These are phyloP conservation scores for Monarcha castaneiventris DNA, from an alignment of 2,113 vertebrate species.

Conservation along the genomic window DNA sequence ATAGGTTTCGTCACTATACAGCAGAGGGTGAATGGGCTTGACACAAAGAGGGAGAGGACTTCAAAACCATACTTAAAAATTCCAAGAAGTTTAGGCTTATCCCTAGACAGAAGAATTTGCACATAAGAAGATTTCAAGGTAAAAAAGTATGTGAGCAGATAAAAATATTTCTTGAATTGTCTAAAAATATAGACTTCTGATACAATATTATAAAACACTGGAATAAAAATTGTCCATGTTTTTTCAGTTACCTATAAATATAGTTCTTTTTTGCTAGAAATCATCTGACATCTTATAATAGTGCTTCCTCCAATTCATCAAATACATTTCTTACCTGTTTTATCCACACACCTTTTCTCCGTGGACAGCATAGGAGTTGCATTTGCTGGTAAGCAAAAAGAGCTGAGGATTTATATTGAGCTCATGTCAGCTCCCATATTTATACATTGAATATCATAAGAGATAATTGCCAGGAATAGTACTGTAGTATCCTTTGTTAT, in stretches of 20 bases:
- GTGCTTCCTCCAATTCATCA: not conserved
- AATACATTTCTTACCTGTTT: not conserved
- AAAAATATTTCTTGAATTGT: not conserved
- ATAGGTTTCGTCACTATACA: not conserved
- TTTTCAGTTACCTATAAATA: not conserved
- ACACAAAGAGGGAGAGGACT: not conserved
- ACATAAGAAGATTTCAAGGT: not conserved
- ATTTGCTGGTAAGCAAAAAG: not conserved
- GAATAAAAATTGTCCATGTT: fast-evolving
- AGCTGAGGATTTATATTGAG: not conserved
- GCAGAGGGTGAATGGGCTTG: not conserved
- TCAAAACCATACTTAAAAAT: not conserved
- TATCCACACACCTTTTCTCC: not conserved
- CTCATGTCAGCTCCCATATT: not conserved
- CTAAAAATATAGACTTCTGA: not conserved
- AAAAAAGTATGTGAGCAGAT: not conserved
- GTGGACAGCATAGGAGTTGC: not conserved
- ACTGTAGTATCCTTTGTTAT: not conserved
- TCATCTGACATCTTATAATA: not conserved
- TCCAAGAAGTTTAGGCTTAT: not conserved
- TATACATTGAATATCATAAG: not conserved
- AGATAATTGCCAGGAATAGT: not conserved
- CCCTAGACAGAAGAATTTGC: not conserved
- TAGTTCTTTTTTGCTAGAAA: not conserved
- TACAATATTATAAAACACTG: not conserved